These are phyloP conservation scores for Parazoanthus darwini DNA, from an alignment of 92 coral and sea anemone species.

Conservation along the genomic window DNA sequence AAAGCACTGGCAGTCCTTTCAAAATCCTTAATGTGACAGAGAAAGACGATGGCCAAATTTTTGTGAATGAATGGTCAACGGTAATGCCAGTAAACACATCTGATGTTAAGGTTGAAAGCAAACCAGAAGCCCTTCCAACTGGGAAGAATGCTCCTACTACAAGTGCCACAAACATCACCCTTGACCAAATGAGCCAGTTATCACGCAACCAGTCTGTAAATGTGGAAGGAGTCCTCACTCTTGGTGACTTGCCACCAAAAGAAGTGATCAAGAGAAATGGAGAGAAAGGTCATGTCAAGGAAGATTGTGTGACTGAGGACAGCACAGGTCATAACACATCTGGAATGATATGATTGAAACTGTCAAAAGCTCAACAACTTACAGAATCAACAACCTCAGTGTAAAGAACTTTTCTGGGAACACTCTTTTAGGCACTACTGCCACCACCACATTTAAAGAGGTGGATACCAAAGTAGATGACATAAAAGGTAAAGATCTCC, in stretches of 20 bases:
- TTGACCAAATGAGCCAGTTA: slow-evolving; percentile 29
- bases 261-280: slow-evolving; percentile 53
- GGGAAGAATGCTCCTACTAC: background rate
- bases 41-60: background rate
- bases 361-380: slow-evolving; percentile 7
- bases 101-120: slow-evolving; percentile 37
- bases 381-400: slow-evolving; percentile 30
- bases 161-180: slow-evolving; percentile 33
- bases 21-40: background rate
- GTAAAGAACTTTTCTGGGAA: slow-evolving; percentile 44
- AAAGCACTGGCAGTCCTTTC: background rate
- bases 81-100: background rate
- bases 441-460: slow-evolving; percentile 16
- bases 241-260: slow-evolving; percentile 40
- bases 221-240: slow-evolving; percentile 39
- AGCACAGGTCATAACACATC: slow-evolving; percentile 49
- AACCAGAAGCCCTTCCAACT: background rate
- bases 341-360: slow-evolving; percentile 39
- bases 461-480: background rate
- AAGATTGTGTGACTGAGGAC: slow-evolving; percentile 56
- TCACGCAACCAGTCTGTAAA: slow-evolving; percentile 47
- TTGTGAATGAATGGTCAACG: background rate
- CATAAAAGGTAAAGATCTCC: slow-evolving; percentile 25
- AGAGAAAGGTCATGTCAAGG: slow-evolving; percentile 48
- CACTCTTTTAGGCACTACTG: slow-evolving; percentile 23